These are phyloP conservation scores for Cladopsammia gracilis DNA, from an alignment of 64 coral and sea anemone genomes.

Conservation along the genomic window DNA sequence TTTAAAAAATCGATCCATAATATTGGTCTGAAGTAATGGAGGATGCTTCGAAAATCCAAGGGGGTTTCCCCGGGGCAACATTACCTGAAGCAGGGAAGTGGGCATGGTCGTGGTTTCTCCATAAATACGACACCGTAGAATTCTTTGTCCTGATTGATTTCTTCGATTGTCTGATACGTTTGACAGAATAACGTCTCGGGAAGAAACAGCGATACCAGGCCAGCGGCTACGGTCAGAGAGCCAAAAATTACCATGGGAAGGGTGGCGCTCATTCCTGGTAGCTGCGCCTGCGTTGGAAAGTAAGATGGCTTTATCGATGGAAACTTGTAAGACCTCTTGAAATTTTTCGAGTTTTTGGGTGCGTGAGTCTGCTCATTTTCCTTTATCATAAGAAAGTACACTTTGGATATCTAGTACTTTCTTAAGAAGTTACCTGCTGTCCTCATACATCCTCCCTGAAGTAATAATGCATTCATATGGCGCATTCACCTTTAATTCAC, in stretches of 20 bases:
- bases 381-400: too few species aligned
- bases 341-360: too few species aligned
- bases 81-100: neutral
- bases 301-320: neutral
- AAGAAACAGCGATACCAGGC: constrained; percentile 20
- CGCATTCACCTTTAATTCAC: too few species aligned
- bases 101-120: neutral
- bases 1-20: too few species aligned
- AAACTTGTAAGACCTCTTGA: too few species aligned
- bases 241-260: constrained; percentile 56
- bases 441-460: too few species aligned
- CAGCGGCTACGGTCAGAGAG: constrained; percentile 20
- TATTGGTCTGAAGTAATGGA: too few species aligned
- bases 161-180: constrained; percentile 38
- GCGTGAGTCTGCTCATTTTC: too few species aligned
- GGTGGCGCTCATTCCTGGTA: constrained; percentile 26
- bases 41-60: neutral
- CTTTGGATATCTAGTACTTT: too few species aligned
- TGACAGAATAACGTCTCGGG: constrained; percentile 39
- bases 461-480: too few species aligned
- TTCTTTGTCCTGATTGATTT: neutral
- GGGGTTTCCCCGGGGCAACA: too few species aligned
- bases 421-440: too few species aligned
- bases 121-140: constrained; percentile 21
- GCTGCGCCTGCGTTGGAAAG: constrained; percentile 15